Percentiles rank a stretch among this genome's conserved stretches.
phyloP scores from a whole-genome alignment of 2,888 invertebrate species.

The Mayetiola destructor region DNA sequence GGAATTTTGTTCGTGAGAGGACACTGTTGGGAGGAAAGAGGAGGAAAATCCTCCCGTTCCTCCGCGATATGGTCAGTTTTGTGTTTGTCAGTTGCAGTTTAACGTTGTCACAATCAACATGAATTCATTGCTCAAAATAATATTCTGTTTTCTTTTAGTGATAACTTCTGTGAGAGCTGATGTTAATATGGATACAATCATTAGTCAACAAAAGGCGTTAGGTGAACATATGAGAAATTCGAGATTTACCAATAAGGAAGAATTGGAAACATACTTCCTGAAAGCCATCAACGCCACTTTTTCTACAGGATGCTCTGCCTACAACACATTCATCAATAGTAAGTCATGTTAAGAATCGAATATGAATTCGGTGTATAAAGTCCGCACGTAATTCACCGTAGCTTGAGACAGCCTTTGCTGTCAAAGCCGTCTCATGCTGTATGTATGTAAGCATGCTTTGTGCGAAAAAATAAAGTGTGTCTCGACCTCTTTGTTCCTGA shows the following conservation, averaged over 20 bases:
- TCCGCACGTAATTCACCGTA: no score
- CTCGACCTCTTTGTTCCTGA: no score
- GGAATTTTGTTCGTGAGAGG: no score
- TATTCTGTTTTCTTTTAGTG: background rate
- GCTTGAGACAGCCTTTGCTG: no score
- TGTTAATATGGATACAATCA: background rate
- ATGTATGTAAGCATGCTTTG: no score
- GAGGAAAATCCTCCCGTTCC: no score
- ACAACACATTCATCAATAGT: constrained; percentile 1
- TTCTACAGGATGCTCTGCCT: background rate
- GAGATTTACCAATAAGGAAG: background rate
- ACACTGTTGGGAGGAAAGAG: no score
- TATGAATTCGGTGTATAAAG: no score
- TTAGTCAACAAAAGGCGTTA: background rate
- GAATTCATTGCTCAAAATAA: constrained; percentile 1
- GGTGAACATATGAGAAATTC: background rate
- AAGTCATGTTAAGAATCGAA: no score
- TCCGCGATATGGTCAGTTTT: no score
- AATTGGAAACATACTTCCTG: background rate
- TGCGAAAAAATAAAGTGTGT: no score
- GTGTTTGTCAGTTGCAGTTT: constrained; percentile 3
- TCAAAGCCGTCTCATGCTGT: no score
- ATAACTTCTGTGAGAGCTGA: background rate
- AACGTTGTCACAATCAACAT: constrained; percentile 1
- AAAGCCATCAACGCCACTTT: background rate